A percentile compares a stretch with the other conserved stretches of the same genome.
These are phyloP conservation scores for Chelonia mydas DNA, from an alignment of 2,797 vertebrate genomes.

Conservation along the genomic window DNA sequence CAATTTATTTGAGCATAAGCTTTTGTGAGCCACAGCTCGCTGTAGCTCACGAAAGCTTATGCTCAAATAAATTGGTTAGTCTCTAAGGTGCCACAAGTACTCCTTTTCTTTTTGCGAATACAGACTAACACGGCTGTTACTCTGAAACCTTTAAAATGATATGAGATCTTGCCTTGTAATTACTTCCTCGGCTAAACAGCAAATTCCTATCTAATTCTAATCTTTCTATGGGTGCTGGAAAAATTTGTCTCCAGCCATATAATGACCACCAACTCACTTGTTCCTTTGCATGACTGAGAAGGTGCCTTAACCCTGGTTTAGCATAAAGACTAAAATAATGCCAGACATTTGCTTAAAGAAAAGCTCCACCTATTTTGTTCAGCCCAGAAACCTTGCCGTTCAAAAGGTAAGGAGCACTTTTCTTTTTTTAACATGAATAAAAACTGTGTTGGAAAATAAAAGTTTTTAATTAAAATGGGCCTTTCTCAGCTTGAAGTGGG, in stretches of 20 bases:
- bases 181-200: constrained; percentile 53
- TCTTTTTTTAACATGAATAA: neutral
- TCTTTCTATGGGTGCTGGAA: constrained; percentile 41
- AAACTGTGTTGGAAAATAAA: neutral
- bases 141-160: constrained; percentile 39
- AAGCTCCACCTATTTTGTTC: constrained; percentile 48
- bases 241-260: neutral
- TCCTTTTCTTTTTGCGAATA: no score
- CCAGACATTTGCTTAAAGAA: constrained; percentile 38
- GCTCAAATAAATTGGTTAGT: no score
- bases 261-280: constrained; percentile 9
- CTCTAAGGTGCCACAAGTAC: no score
- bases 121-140: no score
- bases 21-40: no score
- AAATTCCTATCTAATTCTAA: constrained; percentile 50
- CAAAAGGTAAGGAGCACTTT: constrained; percentile 48
- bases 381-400: constrained; percentile 22
- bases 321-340: constrained; percentile 22
- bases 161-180: constrained; percentile 37
- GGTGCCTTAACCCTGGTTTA: constrained; percentile 31
- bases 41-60: no score
- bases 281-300: neutral
- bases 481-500: constrained; percentile 34
- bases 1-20: no score
- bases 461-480: constrained; percentile 53